A percentile compares a stretch with the other conserved stretches of the same genome.
phyloP scores from a whole-genome alignment of 2,113 vertebrate species.

The Macheiramphus alcinus region DNA sequence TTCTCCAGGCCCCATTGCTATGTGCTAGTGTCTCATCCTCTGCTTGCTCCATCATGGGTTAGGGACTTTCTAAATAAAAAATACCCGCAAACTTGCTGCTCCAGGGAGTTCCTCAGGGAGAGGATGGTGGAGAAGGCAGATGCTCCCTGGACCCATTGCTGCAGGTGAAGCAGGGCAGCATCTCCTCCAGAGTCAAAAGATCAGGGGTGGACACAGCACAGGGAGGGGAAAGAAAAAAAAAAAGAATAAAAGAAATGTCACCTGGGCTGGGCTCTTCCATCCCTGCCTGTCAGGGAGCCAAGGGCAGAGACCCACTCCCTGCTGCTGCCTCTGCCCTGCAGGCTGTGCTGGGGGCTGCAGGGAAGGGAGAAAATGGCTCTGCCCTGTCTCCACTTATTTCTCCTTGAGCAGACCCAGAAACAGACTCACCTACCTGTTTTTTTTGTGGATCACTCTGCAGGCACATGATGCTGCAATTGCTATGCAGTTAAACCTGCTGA shows the following conservation, averaged over 20 bases:
- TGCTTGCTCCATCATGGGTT: neutral
- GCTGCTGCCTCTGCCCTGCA: neutral
- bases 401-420: neutral
- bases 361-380: neutral
- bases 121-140: neutral
- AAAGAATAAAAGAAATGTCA: neutral
- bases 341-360: neutral
- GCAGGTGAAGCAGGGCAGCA: rapidly evolving
- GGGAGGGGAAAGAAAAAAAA: neutral
- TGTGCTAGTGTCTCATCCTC: neutral
- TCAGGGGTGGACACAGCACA: neutral
- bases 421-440: neutral
- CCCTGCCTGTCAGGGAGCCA: neutral
- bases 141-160: neutral
- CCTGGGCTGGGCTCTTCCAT: neutral
- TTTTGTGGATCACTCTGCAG: neutral
- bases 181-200: neutral
- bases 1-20: neutral
- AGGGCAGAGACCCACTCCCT: neutral
- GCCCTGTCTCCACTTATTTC: neutral
- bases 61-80: neutral
- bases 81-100: neutral
- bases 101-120: neutral
- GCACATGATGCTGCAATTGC: neutral
- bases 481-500: neutral